Percentiles rank a stretch among this genome's conserved stretches.
These are phyloP conservation scores for Amphiprion percula DNA, from an alignment of 2,113 vertebrate species.

Conservation along the genomic window DNA sequence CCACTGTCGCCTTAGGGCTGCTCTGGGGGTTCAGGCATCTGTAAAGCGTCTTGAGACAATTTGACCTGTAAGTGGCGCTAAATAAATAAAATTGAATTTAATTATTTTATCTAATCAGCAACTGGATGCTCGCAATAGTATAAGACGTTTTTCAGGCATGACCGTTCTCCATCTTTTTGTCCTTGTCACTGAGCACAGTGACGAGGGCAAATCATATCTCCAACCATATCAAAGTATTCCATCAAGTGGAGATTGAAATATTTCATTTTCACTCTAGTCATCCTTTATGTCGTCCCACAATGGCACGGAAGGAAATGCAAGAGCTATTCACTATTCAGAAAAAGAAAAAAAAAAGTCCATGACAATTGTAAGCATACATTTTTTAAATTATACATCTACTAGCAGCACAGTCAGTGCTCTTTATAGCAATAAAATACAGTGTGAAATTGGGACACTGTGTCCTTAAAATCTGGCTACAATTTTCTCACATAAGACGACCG, in stretches of 20 bases:
- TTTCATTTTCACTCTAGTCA: too few species aligned
- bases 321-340: too few species aligned
- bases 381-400: neutral
- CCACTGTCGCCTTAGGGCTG: too few species aligned
- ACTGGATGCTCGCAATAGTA: too few species aligned
- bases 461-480: neutral
- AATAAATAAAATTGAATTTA: too few species aligned
- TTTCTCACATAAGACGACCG: neutral
- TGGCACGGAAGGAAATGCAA: too few species aligned
- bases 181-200: neutral
- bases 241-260: neutral
- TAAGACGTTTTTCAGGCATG: too few species aligned
- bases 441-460: neutral
- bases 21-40: too few species aligned
- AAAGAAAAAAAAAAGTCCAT: neutral
- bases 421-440: neutral
- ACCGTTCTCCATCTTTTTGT: too few species aligned
- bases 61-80: too few species aligned
- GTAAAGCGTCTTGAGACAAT: too few species aligned
- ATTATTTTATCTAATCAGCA: too few species aligned
- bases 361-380: neutral
- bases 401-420: fast-evolving
- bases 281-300: neutral
- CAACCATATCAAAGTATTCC: fast-evolving
- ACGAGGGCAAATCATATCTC: neutral